These are phyloP conservation scores for Protobothrops mucrosquamatus DNA, from an alignment of 2,113 vertebrate genomes.

Conservation along the genomic window DNA sequence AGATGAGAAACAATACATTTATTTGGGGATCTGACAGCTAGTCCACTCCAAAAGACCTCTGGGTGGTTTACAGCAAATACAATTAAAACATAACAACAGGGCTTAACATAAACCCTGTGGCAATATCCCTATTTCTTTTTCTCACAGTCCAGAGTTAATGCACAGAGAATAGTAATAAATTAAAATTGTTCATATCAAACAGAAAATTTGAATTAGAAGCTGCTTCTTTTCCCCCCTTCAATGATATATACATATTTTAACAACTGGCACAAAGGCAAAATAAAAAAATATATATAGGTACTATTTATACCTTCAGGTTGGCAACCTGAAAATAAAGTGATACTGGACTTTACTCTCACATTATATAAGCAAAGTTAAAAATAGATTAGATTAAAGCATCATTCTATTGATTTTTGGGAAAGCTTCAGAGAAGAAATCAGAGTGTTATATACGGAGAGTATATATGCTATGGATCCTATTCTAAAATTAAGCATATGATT, in stretches of 20 bases:
- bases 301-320: background rate
- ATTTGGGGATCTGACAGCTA: no score
- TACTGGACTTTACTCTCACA: background rate
- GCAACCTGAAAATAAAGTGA: background rate
- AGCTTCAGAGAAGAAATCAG: background rate
- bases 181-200: background rate
- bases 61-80: background rate
- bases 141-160: background rate
- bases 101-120: background rate
- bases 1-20: no score
- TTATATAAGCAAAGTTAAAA: background rate
- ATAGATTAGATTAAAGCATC: background rate
- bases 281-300: no score
- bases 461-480: background rate
- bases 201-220: background rate
- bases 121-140: background rate
- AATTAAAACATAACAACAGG: background rate
- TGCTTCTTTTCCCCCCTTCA: background rate
- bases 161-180: background rate
- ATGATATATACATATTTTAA: background rate
- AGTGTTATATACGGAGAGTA: background rate
- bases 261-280: background rate
- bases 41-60: background rate
- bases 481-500: background rate
- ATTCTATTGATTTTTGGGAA: background rate